These are phyloP conservation scores for Hapalemur alaotrensis DNA, from an alignment of 2,797 vertebrate species.

Conservation along the genomic window DNA sequence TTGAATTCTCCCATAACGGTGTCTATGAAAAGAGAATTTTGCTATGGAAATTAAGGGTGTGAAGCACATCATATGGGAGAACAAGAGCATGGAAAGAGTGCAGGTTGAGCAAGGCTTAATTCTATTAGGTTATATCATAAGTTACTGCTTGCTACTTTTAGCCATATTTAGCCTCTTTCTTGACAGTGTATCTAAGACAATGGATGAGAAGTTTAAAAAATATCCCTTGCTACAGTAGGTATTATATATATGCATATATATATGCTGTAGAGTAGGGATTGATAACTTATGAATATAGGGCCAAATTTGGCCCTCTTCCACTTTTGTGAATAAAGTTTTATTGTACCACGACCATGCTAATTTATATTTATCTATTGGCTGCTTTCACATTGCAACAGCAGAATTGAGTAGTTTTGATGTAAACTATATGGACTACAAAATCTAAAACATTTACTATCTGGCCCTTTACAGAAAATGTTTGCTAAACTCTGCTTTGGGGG, in stretches of 20 bases:
- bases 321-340: slow-evolving; percentile 37
- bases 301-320: not conserved
- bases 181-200: not conserved
- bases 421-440: not conserved
- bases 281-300: not conserved
- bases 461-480: not conserved
- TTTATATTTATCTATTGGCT: not conserved
- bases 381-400: not conserved
- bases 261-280: not conserved
- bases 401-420: not conserved
- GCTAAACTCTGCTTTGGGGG: not conserved
- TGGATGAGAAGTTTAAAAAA: not conserved
- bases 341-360: not conserved
- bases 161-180: not conserved
- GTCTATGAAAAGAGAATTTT: not conserved
- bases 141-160: not conserved
- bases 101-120: not conserved
- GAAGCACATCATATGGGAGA: not conserved
- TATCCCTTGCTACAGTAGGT: not conserved
- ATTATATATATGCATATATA: not conserved
- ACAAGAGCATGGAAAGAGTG: fast-evolving
- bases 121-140: not conserved
- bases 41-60: not conserved
- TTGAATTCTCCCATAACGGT: not conserved
- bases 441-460: not conserved